Base-by-base conservation (phyloP, 2,797 vertebrate genomes). In the Cryptoblepharus egeriae region DNA sequence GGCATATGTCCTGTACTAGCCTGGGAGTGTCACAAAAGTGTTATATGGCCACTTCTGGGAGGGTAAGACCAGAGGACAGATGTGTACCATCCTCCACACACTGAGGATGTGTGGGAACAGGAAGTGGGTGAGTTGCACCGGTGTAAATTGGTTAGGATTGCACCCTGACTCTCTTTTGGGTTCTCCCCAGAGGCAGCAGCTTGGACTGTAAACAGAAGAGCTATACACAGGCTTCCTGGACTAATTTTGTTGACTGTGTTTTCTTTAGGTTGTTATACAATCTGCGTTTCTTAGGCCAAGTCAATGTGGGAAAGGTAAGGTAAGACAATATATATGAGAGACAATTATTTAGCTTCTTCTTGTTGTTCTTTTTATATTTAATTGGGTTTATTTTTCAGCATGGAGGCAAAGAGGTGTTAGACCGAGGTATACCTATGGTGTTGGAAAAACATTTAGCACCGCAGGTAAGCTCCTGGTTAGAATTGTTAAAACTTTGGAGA, bases 401-500 rank as follows among this genome's bases (percentile, higher is more conserved):
- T 13, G 97, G 97, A 72, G 96, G 96, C 57, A 97, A 97, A 86
- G 97, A 97, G 77, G 95, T 97, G 79, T 86, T 98, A 77, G 96
- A 96, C 84, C 28, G 82, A 8, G 95, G 93, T 2, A 96, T 97
- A 65, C 91, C 94, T 0, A 86, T 90, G 0, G 95, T 97, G 84
- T 83, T 97, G 82, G 84, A 96, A 83, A 89, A 91, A 84, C 93
- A 76, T 68, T 88, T 61, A 45, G 86, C 93, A 0, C 88, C 80
- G 2, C 91, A 76, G 95, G 96, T 97, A 90, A 89, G 86, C 60
- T 24, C 18, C n/a, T 45, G 57, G 37, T 58, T 65, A 73, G 28
- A 74, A 80, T 32, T 39, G 2, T 11, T 35, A 26, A 37, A 61
- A 65, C 49, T 67, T n/a, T 63, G 45, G 67, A n/a, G 55, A 45